Evolutionary conservation across 2,888 invertebrate species (phyloP).

Genomic region (Prionchulus punctatus): DNA sequence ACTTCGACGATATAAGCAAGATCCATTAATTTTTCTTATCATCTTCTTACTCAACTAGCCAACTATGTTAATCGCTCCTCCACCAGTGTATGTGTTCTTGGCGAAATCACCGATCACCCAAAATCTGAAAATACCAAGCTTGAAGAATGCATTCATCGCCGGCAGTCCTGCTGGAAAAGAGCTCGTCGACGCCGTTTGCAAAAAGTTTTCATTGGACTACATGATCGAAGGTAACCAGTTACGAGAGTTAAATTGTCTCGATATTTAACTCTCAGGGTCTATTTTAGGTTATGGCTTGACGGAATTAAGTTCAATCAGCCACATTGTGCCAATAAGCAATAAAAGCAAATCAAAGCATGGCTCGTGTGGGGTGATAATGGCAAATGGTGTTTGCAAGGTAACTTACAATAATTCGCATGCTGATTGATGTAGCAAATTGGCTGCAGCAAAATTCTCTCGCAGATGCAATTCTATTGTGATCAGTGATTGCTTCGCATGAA

Average conservation of each 20-base stretch:
- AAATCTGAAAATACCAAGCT: background rate
- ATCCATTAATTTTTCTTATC: background rate
- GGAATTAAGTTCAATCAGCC: constrained; percentile 48
- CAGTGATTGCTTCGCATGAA: too few relatives aligned
- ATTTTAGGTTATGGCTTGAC: constrained; percentile 51
- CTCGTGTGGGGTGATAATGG: constrained; percentile 47
- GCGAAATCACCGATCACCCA: background rate
- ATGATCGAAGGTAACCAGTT: background rate
- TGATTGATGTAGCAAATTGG: background rate
- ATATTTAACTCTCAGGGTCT: background rate
- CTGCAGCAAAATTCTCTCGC: too few relatives aligned
- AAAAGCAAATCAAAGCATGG: constrained; percentile 43
- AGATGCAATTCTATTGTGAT: too few relatives aligned
- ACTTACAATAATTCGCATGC: background rate
- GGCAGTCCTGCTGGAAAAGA: background rate
- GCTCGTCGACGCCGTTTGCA: background rate
- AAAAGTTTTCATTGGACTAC: background rate
- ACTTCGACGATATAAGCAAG: background rate
- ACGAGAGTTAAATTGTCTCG: background rate
- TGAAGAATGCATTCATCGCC: background rate
- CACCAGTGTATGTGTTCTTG: background rate
- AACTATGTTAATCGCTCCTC: background rate
- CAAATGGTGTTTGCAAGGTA: constrained; percentile 47
- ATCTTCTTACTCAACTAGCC: background rate
- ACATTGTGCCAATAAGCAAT: constrained; percentile 21